Percentiles rank a stretch among this genome's conserved stretches.
Conservation (phyloP, 2,113 vertebrate genomes). For the Eretmodus cyanostictus region DNA sequence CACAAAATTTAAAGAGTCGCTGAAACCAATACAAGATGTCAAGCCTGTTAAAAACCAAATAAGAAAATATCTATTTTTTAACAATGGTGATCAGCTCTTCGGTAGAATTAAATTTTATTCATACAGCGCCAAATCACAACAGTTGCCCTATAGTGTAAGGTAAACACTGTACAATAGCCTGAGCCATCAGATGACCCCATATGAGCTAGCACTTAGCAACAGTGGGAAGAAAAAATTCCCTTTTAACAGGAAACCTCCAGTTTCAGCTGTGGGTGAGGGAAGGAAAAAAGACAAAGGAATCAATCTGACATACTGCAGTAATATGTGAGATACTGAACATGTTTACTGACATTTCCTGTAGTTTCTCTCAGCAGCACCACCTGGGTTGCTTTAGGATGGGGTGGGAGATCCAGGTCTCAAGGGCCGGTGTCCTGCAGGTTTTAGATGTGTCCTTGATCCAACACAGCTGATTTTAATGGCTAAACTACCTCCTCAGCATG, state of each 20-base stretch:
- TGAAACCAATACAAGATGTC: background rate
- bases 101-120: background rate
- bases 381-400: background rate
- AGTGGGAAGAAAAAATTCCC: background rate
- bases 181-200: background rate
- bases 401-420: rapidly evolving
- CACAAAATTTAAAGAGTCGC: background rate
- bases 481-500: background rate
- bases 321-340: background rate
- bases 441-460: background rate
- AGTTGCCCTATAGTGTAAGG: background rate
- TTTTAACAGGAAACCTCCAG: background rate
- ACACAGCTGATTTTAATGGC: background rate
- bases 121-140: background rate
- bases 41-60: background rate
- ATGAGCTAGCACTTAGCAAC: background rate
- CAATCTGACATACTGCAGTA: background rate
- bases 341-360: background rate
- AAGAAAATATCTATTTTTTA: background rate
- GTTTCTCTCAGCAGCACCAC: background rate
- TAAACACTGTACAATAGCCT: background rate
- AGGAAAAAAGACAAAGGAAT: background rate
- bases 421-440: background rate
- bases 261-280: background rate
- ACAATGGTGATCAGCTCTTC: background rate